A percentile compares a stretch with the other conserved stretches of the same genome.
Evolutionary conservation across 2,113 vertebrate genomes (phyloP).

Genomic region (Xyliphius kryptos): DNA sequence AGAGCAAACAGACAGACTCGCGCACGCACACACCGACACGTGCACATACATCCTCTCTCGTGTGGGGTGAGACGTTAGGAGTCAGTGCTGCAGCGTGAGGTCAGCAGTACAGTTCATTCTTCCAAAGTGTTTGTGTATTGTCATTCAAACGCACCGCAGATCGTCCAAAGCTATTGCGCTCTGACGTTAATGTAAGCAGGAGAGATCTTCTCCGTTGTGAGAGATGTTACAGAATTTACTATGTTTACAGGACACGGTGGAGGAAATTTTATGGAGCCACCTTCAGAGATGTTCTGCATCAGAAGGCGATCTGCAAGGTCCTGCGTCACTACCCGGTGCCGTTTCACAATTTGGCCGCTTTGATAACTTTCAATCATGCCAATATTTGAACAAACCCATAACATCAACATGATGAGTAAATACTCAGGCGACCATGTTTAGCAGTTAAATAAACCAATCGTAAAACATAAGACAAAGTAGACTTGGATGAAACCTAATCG

Average conservation of each 20-base stretch:
- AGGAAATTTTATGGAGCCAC: slow-evolving; percentile 43
- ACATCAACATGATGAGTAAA: too few species aligned
- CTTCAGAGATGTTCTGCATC: slow-evolving; percentile 29
- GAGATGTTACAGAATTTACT: slow-evolving; percentile 38
- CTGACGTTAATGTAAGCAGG: too few species aligned
- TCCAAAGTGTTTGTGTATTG: slow-evolving; percentile 4
- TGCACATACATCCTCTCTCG: slow-evolving; percentile 19
- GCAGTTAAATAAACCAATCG: too few species aligned
- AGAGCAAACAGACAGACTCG: slow-evolving; percentile 33
- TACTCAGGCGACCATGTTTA: too few species aligned
- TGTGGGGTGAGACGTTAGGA: slow-evolving; percentile 24
- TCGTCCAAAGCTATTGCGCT: slow-evolving; percentile 24
- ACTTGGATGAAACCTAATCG: background rate
- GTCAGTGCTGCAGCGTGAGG: slow-evolving; percentile 39
- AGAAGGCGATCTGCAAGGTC: slow-evolving; percentile 1
- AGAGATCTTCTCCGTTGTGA: background rate
- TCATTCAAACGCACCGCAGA: slow-evolving; percentile 8
- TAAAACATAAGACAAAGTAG: background rate
- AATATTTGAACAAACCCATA: too few species aligned
- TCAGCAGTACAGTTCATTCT: slow-evolving; percentile 24
- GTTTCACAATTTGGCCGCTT: too few species aligned
- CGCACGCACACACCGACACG: slow-evolving; percentile 21
- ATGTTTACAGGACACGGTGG: slow-evolving; percentile 34
- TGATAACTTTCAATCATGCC: too few species aligned
- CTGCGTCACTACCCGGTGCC: background rate